Base-by-base conservation (phyloP, 2,797 vertebrate genomes). In the Sarcophilus harrisii region DNA sequence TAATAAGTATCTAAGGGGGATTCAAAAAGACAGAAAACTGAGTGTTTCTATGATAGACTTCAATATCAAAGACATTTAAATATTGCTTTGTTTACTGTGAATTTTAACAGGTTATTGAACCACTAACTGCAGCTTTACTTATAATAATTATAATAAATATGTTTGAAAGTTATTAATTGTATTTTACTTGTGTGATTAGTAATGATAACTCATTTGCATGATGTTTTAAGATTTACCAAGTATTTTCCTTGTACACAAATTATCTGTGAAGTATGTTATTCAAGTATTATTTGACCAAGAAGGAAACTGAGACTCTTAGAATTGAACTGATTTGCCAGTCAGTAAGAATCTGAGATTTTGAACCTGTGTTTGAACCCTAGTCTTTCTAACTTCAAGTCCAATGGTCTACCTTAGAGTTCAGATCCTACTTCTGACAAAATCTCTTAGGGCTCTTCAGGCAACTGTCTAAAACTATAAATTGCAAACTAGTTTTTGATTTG, bases 1-100 rank as follows among this genome's bases (percentile, higher is more conserved):
- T 81, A 93, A 91, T 95, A 92, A 95, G 94, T 90, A 95, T 95
- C 92, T 96, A 96, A 96, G 24, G 92, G 96, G 73, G 58, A 96
- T 57, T 27, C 89, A 92, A 87, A 66, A 95, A 90, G 91, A 89
- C 0, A 73, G 94, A 91, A 92, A 94, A 93, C 57, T 38, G 9
- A 91, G 90, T 29, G 38, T 92, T 59, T 91, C 60, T 3, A 62
- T 90, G 49, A 52, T 55, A 52, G 30, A 21, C 27, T 90, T 90
- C 30, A 54, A 54, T 90, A 49, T 30, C 28, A 54, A 57, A 57
- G 45, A 57, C 52, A 54, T 55, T 52, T 92, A 58, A 94, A 30
- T 12, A 4, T 24, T n/a, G 90, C 54, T 13, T 73, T 92, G 95
- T 29, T 91, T 16, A 18, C 49, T 57, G 45, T 57, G 92, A 91